Percentiles rank a stretch among this genome's conserved stretches.
phyloP scores from a whole-genome alignment of 2,797 vertebrate species.

The Leptoclinus maculatus region DNA sequence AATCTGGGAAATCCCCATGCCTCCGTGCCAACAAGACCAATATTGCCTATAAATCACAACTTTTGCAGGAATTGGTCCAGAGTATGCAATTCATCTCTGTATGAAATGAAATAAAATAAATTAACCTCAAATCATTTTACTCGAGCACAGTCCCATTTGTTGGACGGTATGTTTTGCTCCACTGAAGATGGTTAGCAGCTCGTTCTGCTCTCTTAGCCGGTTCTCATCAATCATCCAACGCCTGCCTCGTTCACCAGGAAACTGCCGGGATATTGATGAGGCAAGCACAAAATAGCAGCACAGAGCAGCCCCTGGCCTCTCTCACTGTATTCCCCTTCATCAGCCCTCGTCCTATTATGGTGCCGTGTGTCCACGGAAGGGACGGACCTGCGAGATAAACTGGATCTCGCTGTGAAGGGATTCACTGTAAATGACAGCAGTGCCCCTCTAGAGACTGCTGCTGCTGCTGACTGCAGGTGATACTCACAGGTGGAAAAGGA shows the following conservation, averaged over 20 bases:
- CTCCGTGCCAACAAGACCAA: slow-evolving; percentile 1
- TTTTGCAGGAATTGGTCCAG: slow-evolving; percentile 18
- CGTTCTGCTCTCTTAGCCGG: slow-evolving; percentile 52
- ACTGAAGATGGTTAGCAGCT: slow-evolving; percentile 51
- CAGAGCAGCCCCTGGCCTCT: slow-evolving; percentile 30
- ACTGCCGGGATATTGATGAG: slow-evolving; percentile 72
- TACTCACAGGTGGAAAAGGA: slow-evolving; percentile 18
- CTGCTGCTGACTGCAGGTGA: slow-evolving; percentile 39
- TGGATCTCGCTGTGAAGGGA: slow-evolving; percentile 44
- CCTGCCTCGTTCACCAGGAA: slow-evolving; percentile 54
- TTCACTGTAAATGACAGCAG: slow-evolving; percentile 36
- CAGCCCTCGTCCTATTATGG: slow-evolving; percentile 61
- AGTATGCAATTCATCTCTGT: slow-evolving; percentile 35
- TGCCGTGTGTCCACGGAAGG: slow-evolving; percentile 44
- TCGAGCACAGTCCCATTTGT: slow-evolving; percentile 37
- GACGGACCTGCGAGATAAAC: slow-evolving; percentile 42
- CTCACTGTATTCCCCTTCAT: slow-evolving; percentile 50
- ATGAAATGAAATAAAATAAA: slow-evolving; percentile 49
- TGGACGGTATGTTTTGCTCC: slow-evolving; percentile 49
- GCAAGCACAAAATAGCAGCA: slow-evolving; percentile 62
- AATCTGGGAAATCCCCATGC: slow-evolving; percentile 22
- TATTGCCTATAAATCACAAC: slow-evolving; percentile 23
- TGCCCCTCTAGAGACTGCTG: slow-evolving; percentile 32
- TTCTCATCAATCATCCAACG: slow-evolving; percentile 71
- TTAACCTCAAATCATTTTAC: slow-evolving; percentile 46